Evolutionary conservation across 2,113 vertebrate species (phyloP).

Genomic region (Edolisoma coerulescens): DNA sequence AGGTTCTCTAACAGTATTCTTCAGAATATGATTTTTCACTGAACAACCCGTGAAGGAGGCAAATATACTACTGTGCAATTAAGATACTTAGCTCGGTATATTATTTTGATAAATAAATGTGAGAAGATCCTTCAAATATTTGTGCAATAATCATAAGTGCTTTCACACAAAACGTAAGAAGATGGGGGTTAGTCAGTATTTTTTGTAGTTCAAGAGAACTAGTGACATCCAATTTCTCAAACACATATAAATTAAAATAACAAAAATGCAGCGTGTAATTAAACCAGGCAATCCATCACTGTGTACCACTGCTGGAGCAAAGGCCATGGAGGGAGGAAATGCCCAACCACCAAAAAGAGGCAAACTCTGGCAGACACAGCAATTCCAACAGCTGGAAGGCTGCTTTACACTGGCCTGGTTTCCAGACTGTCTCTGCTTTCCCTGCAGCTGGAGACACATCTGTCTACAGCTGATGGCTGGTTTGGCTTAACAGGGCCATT

Average conservation of each 20-base stretch:
- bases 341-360: too few relatives aligned
- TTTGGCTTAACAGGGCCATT: background rate
- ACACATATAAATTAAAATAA: background rate
- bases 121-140: background rate
- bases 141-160: background rate
- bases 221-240: background rate
- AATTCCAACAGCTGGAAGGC: background rate
- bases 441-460: background rate
- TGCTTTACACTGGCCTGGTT: background rate
- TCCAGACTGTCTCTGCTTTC: background rate
- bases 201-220: background rate
- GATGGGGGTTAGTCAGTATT: background rate
- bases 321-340: background rate
- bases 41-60: background rate
- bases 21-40: background rate
- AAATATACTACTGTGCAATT: background rate
- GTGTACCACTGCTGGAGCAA: background rate
- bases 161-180: background rate
- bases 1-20: background rate
- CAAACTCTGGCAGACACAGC: background rate
- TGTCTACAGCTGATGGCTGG: background rate
- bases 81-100: background rate
- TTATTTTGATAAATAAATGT: background rate
- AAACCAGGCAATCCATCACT: background rate
- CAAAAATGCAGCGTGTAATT: background rate